Evolutionary conservation across 2,113 vertebrate species (phyloP).

Genomic region (Telmatochromis sp.): DNA sequence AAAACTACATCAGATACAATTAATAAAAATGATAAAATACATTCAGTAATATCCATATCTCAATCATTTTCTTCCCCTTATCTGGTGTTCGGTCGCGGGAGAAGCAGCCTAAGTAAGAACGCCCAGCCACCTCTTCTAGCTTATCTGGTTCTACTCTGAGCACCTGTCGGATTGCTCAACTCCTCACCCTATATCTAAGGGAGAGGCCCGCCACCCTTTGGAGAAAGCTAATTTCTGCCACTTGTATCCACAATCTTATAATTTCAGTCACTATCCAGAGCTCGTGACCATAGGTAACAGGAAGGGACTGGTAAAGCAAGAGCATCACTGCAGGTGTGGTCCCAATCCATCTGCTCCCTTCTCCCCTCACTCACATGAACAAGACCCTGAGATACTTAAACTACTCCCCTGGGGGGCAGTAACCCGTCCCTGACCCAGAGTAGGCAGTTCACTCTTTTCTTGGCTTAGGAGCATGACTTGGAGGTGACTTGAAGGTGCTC

Average conservation of each 20-base stretch:
- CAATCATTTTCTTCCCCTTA: not conserved
- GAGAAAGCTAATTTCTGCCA: not conserved
- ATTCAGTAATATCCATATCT: not conserved
- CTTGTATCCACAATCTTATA: not conserved
- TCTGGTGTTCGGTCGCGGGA: not conserved
- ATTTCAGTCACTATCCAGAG: not conserved
- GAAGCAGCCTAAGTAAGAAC: not conserved
- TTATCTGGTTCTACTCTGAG: not conserved
- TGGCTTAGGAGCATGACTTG: not conserved
- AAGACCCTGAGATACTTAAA: not conserved
- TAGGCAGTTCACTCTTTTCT: not conserved
- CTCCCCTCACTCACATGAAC: not conserved
- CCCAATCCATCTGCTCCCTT: not conserved
- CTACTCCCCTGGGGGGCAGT: not conserved
- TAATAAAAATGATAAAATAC: not conserved
- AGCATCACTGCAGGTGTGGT: not conserved
- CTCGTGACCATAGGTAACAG: not conserved
- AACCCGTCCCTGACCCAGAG: not conserved
- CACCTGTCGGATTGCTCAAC: not conserved
- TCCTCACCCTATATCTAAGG: not conserved
- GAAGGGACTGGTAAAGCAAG: not conserved
- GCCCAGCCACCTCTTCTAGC: not conserved
- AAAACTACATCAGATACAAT: not conserved
- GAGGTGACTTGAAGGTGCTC: not conserved
- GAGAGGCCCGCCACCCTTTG: not conserved